phyloP scores from a whole-genome alignment of 2,797 vertebrate genomes.

The Sebastes nivosus region DNA sequence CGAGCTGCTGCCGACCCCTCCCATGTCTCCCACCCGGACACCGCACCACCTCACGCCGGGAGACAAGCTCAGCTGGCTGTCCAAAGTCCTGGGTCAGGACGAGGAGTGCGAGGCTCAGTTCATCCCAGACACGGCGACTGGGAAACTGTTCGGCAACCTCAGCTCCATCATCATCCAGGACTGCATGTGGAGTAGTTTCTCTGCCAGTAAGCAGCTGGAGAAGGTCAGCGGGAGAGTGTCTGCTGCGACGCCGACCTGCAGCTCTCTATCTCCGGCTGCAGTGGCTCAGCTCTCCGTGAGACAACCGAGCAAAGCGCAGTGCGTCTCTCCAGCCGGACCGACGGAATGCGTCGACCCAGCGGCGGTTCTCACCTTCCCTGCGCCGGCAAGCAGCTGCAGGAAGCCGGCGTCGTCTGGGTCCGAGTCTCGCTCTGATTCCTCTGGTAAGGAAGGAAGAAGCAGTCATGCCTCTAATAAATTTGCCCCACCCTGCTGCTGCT shows the following conservation, averaged over 20 bases:
- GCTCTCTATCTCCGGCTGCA: conserved; percentile 17
- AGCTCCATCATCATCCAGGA: conserved; percentile 94
- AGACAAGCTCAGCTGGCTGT: conserved; percentile 80
- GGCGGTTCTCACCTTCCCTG: conserved; percentile 87
- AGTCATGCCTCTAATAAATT: conserved; percentile 34
- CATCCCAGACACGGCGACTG: conserved; percentile 72
- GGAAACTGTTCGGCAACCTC: conserved; percentile 87
- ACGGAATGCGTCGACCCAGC: conserved; percentile 89
- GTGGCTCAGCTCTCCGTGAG: conserved; percentile 54
- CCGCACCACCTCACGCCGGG: conserved; percentile 71
- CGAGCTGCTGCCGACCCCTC: conserved; percentile 92
- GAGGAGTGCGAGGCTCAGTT: conserved; percentile 82
- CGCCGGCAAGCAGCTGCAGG: conserved; percentile 81
- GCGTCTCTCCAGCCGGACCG: conserved; percentile 61
- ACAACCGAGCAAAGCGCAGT: conserved; percentile 63
- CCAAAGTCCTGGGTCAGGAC: conserved; percentile 82
- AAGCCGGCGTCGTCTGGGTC: conserved; percentile 91
- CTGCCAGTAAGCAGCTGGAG: conserved; percentile 90
- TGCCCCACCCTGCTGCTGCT: conserved; percentile 57
- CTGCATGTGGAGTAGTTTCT: conserved; percentile 99
- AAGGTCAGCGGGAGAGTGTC: conserved; percentile 86
- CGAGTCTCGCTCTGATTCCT: conserved; percentile 94
- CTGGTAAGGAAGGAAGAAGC: conserved; percentile 86
- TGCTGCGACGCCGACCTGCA: conserved; percentile 52
- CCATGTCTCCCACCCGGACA: conserved; percentile 87